Percentiles rank a stretch among this genome's conserved stretches.
Evolutionary conservation across 2,888 invertebrate genomes (phyloP).

Genomic region (Phortica okadai): DNA sequence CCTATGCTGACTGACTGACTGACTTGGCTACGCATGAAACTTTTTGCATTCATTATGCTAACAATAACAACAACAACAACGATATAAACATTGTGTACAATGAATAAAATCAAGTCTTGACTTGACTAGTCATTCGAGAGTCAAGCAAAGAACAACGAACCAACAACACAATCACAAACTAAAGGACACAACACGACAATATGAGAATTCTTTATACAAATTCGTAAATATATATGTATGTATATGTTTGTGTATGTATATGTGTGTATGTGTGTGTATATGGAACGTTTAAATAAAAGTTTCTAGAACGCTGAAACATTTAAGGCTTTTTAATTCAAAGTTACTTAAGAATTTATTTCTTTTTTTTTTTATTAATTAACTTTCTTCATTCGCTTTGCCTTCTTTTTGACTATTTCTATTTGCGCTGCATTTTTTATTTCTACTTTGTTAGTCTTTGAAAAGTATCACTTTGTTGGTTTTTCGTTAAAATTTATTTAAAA

Average conservation of each 20-base stretch:
- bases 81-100: neutral
- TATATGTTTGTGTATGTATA: too few relatives aligned
- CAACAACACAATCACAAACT: neutral
- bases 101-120: conserved; percentile 21
- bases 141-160: neutral
- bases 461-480: too few relatives aligned
- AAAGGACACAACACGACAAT: neutral
- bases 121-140: neutral
- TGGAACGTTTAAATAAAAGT: neutral
- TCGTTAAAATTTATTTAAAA: too few relatives aligned
- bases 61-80: neutral
- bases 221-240: too few relatives aligned
- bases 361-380: neutral
- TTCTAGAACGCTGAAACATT: neutral
- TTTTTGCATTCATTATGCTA: conserved; percentile 6
- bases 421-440: too few relatives aligned
- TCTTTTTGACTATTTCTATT: too few relatives aligned
- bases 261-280: too few relatives aligned
- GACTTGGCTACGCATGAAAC: neutral
- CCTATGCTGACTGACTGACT: neutral
- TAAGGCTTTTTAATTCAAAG: neutral
- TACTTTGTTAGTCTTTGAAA: too few relatives aligned
- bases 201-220: neutral
- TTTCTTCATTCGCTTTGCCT: neutral
- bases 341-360: neutral